Base-by-base conservation (phyloP, 37 sponge, comb jelly and placozoan species). In the Aplysina aerophoba region DNA sequence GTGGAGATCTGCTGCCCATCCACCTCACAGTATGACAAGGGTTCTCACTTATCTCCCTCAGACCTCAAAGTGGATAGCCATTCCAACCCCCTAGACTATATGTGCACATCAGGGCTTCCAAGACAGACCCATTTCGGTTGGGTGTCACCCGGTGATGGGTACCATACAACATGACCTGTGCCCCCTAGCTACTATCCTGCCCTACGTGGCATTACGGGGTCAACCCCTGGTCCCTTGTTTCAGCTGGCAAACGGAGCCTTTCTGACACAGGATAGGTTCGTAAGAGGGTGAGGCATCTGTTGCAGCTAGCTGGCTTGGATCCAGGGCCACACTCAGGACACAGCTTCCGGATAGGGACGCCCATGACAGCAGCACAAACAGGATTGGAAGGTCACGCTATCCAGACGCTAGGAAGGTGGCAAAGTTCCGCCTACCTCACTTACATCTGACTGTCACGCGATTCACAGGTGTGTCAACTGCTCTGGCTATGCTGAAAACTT, bases 81-180 rank as follows among this genome's bases (percentile, higher is more conserved):
- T 3, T 1, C n/a, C 21, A 53, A 38, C 80, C 85, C 85, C 17
- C 53, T 16, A 39, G n/a, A 25, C 19, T 50, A 12, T 71, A 2
- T 12, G 33, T 84, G 4, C 8, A 12, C 19, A 81, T 84, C 77
- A 84, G 80, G 56, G 56, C 40, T 20, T 84, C 74, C 30, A 84
- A 84, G 74, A 71, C 85, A 38, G 85, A 81, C 34, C 85, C 85
- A 2, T 84, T 84, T 41, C 27, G 85, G 54, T 11, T 19, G 38
- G 85, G 85, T 3, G 34, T 55, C 4, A 84, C 85, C 27, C 20
- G n/a, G 28, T 40, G 54, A 55, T 84, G 19, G 55, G 85, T 33
- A 8, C n/a, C 22, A 73, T 74, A 8, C 25, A 71, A 16, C 14
- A 35, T 2, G 60, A 22, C 6, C 33, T 84, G 59, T 84, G 85